Evolutionary conservation across 2,797 vertebrate species (phyloP), one percentile per base, ranked within the genome.

Genomic region (Anguilla marmorata): DNA sequence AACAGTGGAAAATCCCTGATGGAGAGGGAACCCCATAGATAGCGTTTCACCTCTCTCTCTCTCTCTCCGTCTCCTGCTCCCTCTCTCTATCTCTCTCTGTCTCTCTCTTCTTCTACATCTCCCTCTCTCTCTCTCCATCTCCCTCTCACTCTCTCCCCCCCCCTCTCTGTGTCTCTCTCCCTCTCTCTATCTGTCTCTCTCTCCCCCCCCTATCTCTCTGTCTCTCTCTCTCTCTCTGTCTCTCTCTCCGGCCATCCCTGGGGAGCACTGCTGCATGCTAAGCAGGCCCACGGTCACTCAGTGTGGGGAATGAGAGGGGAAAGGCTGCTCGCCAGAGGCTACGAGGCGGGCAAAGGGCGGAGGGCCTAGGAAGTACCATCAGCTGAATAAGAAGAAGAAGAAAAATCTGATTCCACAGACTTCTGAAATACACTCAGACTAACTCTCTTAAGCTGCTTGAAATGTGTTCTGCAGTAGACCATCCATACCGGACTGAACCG

Each of bases 221-320:
- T 30, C 66, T 16, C 54, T 16, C 54, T 50, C n/a, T 50, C 90
- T 88, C 48, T 85, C 87, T 90, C 85, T 56, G 24, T 24, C 48
- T 27, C n/a, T 9, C 24, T 5, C 52, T 86, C 88, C 79, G 14
- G 56, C 41, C 50, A 85, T 52, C 80, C 27, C 80, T 45, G n/a
- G 72, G 58, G 66, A 86, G 52, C 21, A 82, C 19, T 16, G 52
- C 30, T 33, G 83, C 85, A 60, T 87, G 85, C 33, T 84, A 84
- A 88, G 54, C 83, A 90, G 52, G 45, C 48, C n/a, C 66, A 52
- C 33, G 82, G 79, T 54, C 79, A 79, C 45, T 89, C 90, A 87
- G 86, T 45, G 89, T 86, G 88, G 88, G 90, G 90, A 92, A 86
- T 85, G 89, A 69, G 84, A 89, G 91, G 93, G 93, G 91, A 58